These are phyloP conservation scores for Urocynchramus pylzowi DNA, from an alignment of 2,113 vertebrate species.

Conservation along the genomic window DNA sequence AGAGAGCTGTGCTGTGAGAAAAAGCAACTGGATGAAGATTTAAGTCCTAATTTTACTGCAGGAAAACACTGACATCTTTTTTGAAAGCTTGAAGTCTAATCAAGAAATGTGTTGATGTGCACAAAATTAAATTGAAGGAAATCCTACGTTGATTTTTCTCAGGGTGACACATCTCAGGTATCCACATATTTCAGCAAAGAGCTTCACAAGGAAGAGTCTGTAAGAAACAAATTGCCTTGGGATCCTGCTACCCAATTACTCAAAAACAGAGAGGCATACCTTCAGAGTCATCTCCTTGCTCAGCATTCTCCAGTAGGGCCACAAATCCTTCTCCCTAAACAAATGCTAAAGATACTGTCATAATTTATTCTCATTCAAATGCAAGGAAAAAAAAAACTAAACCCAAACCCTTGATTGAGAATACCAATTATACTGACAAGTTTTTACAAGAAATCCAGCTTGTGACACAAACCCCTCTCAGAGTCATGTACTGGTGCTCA, in stretches of 20 bases:
- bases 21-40: conserved; percentile 1
- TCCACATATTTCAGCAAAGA: conserved; percentile 3
- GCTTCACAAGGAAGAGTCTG: not conserved
- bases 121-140: conserved; percentile 39
- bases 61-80: not conserved
- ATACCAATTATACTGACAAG: not conserved
- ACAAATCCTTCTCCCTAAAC: not conserved
- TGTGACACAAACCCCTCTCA: not conserved
- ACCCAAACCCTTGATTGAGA: not conserved
- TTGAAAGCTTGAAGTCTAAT: conserved; percentile 22
- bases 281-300: not conserved
- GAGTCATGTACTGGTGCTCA: not conserved
- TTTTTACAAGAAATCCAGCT: not conserved
- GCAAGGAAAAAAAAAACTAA: not conserved
- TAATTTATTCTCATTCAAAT: not conserved
- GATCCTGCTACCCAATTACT: conserved; percentile 24
- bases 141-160: conserved; percentile 1
- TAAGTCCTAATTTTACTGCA: conserved; percentile 7
- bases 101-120: conserved; percentile 18
- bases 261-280: not conserved
- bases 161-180: conserved; percentile 2
- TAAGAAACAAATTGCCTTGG: conserved; percentile 16
- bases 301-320: not conserved
- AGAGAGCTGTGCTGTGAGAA: not conserved
- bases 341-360: not conserved